phyloP scores from a whole-genome alignment of 1,140 invertebrate species.

The Leptinotarsa undecemlineata region DNA sequence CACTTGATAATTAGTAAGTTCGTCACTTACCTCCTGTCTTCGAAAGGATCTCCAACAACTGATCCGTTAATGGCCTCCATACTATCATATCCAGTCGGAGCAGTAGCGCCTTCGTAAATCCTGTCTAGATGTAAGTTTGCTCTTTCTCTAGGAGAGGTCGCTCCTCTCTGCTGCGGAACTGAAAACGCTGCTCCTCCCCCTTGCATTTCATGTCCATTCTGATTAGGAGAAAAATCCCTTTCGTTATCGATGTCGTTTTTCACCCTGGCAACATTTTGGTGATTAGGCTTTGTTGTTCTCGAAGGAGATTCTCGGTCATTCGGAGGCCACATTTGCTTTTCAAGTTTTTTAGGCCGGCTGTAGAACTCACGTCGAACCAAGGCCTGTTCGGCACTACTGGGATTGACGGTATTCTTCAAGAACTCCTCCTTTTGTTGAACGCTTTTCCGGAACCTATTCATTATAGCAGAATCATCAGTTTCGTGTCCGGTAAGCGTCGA shows the following conservation, averaged over 20 bases:
- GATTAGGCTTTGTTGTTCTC: slow-evolving; percentile 51
- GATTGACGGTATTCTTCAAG: slow-evolving; percentile 66
- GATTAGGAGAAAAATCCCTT: slow-evolving; percentile 33
- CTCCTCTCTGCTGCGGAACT: slow-evolving; percentile 27
- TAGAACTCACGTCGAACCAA: slow-evolving; percentile 74
- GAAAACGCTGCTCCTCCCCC: slow-evolving; percentile 36
- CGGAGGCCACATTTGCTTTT: slow-evolving; percentile 75
- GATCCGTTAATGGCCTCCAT: slow-evolving; percentile 29
- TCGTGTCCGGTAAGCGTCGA: slow-evolving; percentile 69
- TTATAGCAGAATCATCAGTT: slow-evolving; percentile 68
- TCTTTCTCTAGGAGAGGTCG: slow-evolving; percentile 38
- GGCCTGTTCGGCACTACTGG: slow-evolving; percentile 59
- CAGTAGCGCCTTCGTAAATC: slow-evolving; percentile 39
- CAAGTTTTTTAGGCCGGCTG: slow-evolving; percentile 73
- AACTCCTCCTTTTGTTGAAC: slow-evolving; percentile 88
- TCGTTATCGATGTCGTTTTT: slow-evolving; percentile 56
- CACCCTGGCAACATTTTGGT: slow-evolving; percentile 55
- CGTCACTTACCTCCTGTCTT: slow-evolving; percentile 11
- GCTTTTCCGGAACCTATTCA: slow-evolving; percentile 76
- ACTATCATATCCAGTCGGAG: slow-evolving; percentile 31
- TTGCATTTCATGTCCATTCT: slow-evolving; percentile 28
- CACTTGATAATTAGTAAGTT: too few species aligned
- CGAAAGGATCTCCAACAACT: slow-evolving; percentile 27
- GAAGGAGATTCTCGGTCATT: slow-evolving; percentile 52
- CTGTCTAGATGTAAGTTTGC: slow-evolving; percentile 18